These are phyloP conservation scores for Nannoperca australis DNA, from an alignment of 2,797 vertebrate genomes.

Conservation along the genomic window DNA sequence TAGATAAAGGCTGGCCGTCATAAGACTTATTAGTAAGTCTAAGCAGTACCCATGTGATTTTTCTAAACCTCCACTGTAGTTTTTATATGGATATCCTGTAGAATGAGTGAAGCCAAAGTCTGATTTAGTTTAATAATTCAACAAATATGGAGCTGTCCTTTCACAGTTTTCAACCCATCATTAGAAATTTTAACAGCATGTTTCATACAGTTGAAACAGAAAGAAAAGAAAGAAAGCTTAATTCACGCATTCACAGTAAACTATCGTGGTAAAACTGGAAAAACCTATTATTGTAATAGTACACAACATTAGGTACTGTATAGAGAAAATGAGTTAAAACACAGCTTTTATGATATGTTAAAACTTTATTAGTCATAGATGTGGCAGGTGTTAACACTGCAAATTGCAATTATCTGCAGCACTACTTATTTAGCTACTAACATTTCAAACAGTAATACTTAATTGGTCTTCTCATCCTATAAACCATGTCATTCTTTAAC, in stretches of 20 bases:
- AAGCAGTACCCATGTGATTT: not conserved
- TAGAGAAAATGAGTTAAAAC: constrained; percentile 43
- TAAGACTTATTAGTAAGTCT: not conserved
- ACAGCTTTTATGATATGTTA: constrained; percentile 32
- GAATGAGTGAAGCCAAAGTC: constrained; percentile 9
- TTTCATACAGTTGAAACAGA: constrained; percentile 17
- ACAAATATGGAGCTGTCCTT: not conserved
- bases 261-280: not conserved
- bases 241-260: constrained; percentile 1
- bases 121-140: constrained; percentile 1
- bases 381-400: constrained; percentile 31
- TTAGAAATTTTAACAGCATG: constrained; percentile 11
- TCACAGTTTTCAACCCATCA: not conserved
- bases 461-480: not conserved
- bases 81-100: not conserved
- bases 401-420: constrained; percentile 29
- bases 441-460: constrained; percentile 19
- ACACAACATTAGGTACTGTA: not conserved
- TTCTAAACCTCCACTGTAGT: not conserved
- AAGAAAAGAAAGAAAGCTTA: not conserved
- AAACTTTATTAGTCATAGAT: constrained; percentile 56
- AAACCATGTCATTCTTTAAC: not conserved
- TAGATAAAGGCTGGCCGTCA: not conserved
- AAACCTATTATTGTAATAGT: constrained; percentile 2
- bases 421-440: constrained; percentile 1